Evolutionary conservation across 2,888 invertebrate genomes (phyloP), one percentile per base, ranked within the genome.

Genomic region (Holacanthella duospinosa): DNA sequence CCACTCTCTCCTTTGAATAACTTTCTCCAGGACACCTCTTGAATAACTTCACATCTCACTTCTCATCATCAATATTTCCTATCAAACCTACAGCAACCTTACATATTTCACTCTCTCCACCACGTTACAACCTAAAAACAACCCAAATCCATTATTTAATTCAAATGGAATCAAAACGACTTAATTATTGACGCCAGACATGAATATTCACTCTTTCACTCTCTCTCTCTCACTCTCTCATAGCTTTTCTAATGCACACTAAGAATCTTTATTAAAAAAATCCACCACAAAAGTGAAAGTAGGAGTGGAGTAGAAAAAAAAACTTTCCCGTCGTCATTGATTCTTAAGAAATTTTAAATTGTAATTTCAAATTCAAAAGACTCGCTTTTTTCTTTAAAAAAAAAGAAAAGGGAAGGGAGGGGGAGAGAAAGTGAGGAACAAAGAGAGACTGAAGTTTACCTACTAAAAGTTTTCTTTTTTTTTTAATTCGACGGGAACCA

Each of bases 161-260:
- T 36, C 36, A 6, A 36, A 36, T 36, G 9, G 9, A n/a, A 9
- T 16, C 36, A 4, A 48, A 21, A 48, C n/a, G 21, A 48, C 48
- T 48, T 48, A 48, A 48, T 48, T 48, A 48, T 48, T 48, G 48
- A 48, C 6, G 21, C 48, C n/a, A n/a, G 21, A 48, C 48, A 48
- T 48, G 48, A 48, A 48, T 48, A 48, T 48, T 48, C 48, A 48
- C 48, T 48, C 16, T 16, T n/a, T n/a, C n/a, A n/a, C n/a, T n/a
- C n/a, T n/a, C n/a, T n/a, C n/a, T n/a, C n/a, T n/a, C n/a, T n/a
- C n/a, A n/a, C n/a, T n/a, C n/a, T n/a, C n/a, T n/a, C n/a, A n/a
- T n/a, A n/a, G n/a, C n/a, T n/a, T n/a, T n/a, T n/a, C n/a, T n/a
- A n/a, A n/a, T n/a, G n/a, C n/a, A n/a, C n/a, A n/a, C 36, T 16